These are phyloP conservation scores for Zapornia atra DNA, from an alignment of 2,113 vertebrate genomes.

Conservation along the genomic window DNA sequence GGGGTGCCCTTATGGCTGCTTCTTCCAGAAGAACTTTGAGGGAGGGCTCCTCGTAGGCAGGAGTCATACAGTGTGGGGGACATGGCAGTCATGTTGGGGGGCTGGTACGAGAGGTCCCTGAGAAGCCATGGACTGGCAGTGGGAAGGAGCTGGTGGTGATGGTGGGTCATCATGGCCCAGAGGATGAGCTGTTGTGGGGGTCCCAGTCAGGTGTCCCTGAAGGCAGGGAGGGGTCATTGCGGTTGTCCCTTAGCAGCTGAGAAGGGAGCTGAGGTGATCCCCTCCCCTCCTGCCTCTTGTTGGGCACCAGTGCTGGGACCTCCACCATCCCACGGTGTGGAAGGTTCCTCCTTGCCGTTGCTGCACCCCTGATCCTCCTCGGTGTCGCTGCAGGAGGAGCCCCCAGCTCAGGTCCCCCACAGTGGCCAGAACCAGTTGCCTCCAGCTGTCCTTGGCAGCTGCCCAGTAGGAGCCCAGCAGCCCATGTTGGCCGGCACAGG, in stretches of 20 bases:
- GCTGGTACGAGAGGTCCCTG: accelerated
- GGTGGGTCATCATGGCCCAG: background rate
- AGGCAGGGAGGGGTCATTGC: background rate
- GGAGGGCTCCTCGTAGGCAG: too few relatives aligned
- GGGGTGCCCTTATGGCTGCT: background rate
- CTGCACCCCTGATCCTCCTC: background rate
- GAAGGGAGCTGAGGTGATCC: background rate
- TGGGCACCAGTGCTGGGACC: background rate
- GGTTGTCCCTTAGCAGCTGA: background rate
- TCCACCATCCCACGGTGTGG: background rate
- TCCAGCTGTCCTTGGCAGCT: accelerated
- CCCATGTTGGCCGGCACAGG: accelerated
- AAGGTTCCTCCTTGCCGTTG: background rate
- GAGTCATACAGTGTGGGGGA: too few relatives aligned
- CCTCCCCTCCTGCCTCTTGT: background rate
- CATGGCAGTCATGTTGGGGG: too few relatives aligned
- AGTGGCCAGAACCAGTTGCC: background rate
- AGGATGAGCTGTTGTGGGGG: background rate
- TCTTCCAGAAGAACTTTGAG: background rate
- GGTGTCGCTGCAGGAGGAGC: background rate
- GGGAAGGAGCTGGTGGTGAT: background rate
- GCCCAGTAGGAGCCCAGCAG: background rate
- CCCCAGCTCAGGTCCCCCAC: background rate
- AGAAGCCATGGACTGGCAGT: background rate
- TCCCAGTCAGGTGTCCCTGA: background rate